phyloP scores from a whole-genome alignment of 2,888 invertebrate genomes.

The Latrodectus elegans region DNA sequence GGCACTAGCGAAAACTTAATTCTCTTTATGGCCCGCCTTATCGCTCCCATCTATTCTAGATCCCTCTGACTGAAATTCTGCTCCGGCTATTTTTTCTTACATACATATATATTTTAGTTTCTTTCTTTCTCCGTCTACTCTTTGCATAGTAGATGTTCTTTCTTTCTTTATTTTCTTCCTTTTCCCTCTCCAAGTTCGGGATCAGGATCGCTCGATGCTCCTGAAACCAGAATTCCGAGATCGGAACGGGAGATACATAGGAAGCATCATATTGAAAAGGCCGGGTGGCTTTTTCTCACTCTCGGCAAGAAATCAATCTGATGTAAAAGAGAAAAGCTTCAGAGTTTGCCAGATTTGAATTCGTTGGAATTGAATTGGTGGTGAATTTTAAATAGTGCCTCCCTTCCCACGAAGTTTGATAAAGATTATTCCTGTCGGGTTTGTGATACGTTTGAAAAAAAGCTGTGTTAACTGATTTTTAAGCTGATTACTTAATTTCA shows the following conservation, averaged over 20 bases:
- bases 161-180: not conserved
- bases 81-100: not conserved
- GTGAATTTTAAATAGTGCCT: not conserved
- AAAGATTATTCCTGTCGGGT: no score
- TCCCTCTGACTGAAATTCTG: conserved; percentile 15
- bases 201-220: not conserved
- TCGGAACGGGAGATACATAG: not conserved
- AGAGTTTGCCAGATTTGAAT: not conserved
- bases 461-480: no score
- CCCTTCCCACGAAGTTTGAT: no score
- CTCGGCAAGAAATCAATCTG: not conserved
- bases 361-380: not conserved
- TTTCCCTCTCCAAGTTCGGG: not conserved
- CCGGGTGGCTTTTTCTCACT: not conserved
- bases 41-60: conserved; percentile 57
- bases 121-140: no score
- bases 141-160: no score
- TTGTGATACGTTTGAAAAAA: no score
- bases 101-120: no score
- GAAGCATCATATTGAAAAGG: not conserved
- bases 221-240: not conserved
- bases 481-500: no score
- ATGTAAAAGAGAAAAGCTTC: not conserved
- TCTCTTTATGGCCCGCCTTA: conserved; percentile 57
- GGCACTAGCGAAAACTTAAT: conserved; percentile 60